These are phyloP conservation scores for Sus cebifrons DNA, from an alignment of 2,797 vertebrate species.

Conservation along the genomic window DNA sequence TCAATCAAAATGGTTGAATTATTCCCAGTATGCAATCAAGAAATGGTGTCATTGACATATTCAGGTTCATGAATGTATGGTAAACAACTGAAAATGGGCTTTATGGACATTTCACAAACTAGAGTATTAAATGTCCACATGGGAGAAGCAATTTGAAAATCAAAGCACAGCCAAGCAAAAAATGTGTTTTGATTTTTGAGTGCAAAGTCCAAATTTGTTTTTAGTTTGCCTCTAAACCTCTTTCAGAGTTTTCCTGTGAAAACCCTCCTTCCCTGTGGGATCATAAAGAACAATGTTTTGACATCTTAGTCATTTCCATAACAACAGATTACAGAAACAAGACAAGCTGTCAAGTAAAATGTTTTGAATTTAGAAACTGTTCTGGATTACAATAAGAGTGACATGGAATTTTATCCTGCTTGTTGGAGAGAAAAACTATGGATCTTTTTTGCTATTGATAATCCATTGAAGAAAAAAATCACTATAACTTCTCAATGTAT, in stretches of 20 bases:
- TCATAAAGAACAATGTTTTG: constrained; percentile 84
- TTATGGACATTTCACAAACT: neutral
- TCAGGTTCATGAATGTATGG: neutral
- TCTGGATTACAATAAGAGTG: constrained; percentile 75
- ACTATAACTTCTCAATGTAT: neutral
- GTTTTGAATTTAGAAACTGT: constrained; percentile 74
- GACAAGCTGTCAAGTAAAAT: constrained; percentile 75
- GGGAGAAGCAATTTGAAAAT: constrained; percentile 47
- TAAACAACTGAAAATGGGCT: neutral
- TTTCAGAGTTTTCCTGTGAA: constrained; percentile 67
- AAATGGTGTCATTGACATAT: constrained; percentile 26
- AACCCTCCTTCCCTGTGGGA: constrained; percentile 69
- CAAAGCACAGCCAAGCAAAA: constrained; percentile 72
- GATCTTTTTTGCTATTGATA: neutral
- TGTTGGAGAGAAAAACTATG: neutral
- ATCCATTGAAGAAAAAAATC: neutral
- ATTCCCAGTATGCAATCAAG: neutral
- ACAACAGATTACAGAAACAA: constrained; percentile 88
- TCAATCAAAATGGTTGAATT: neutral
- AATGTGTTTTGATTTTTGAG: constrained; percentile 73
- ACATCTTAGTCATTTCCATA: constrained; percentile 89
- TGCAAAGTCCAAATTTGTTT: constrained; percentile 64
- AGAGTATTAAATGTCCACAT: neutral
- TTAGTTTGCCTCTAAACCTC: constrained; percentile 71
- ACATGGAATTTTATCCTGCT: neutral